These are phyloP conservation scores for Luperina nickerlii DNA, from an alignment of 2,888 invertebrate genomes.

Conservation along the genomic window DNA sequence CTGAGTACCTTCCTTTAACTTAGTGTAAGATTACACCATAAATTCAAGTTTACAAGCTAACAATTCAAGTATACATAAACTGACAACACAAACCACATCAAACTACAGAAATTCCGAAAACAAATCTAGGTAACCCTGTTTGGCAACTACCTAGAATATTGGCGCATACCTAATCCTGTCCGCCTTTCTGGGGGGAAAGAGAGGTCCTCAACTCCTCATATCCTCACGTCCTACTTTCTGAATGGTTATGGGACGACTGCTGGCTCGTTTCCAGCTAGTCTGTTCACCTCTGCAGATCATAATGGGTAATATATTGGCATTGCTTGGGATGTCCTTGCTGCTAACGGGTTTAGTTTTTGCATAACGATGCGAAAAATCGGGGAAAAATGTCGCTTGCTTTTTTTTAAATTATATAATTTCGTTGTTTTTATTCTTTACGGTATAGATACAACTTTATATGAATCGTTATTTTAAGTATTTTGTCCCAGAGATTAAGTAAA, in stretches of 20 bases:
- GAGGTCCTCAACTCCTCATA: conserved; percentile 8
- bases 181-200: not conserved
- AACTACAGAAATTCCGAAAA: conserved; percentile 20
- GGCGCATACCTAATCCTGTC: conserved; percentile 16
- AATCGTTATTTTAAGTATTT: not conserved
- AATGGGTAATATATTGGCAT: conserved; percentile 28
- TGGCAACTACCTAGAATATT: conserved; percentile 21
- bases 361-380: conserved; percentile 29
- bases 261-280: conserved; percentile 49
- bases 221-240: conserved; percentile 38
- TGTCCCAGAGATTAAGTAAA: not conserved
- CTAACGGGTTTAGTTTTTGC: conserved; percentile 31
- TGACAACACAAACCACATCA: conserved; percentile 2
- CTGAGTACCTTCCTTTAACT: not conserved
- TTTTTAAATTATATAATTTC: not conserved
- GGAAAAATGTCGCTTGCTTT: not conserved
- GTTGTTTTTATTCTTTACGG: not conserved
- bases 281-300: conserved; percentile 39
- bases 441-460: not conserved
- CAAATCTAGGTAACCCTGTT: conserved; percentile 34
- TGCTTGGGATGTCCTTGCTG: conserved; percentile 3
- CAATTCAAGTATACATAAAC: not conserved
- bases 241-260: conserved; percentile 39
- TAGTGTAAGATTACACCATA: not conserved
- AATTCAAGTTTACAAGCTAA: not conserved